Evolutionary conservation across 2,888 invertebrate genomes (phyloP).

Genomic region (Cephus pulcher): DNA sequence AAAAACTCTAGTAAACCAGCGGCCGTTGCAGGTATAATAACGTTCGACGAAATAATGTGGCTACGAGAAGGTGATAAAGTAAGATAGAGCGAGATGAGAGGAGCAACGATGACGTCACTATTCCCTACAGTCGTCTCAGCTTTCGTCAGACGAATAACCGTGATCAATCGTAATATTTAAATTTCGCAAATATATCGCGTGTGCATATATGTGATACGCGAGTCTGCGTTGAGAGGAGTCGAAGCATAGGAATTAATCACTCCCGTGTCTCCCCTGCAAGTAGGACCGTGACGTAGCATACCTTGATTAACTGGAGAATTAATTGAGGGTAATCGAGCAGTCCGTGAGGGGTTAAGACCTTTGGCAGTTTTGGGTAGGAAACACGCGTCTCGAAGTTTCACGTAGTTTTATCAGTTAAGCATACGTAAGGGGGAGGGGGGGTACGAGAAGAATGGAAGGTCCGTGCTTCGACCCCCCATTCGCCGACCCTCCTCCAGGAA

Average conservation of each 20-base stretch:
- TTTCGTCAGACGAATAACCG: not conserved
- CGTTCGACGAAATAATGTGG: not conserved
- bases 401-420: not conserved
- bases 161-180: not conserved
- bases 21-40: not conserved
- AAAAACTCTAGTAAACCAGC: not conserved
- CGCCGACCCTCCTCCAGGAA: not conserved
- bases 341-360: conserved; percentile 37
- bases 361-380: conserved; percentile 16
- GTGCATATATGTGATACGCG: not conserved
- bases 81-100: not conserved
- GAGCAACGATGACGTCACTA: not conserved
- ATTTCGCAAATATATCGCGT: not conserved
- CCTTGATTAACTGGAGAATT: conserved; percentile 50
- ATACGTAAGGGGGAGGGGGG: not conserved
- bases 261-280: conserved; percentile 40
- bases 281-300: conserved; percentile 44
- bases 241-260: conserved; percentile 47
- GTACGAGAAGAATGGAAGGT: not conserved
- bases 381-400: not conserved
- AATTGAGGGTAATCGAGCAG: conserved; percentile 48
- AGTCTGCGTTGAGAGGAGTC: conserved; percentile 29
- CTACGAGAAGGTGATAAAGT: not conserved
- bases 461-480: not conserved
- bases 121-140: not conserved